Base-by-base conservation (phyloP, 2,113 vertebrate genomes). In the Rhegmatorhina hoffmannsi region DNA sequence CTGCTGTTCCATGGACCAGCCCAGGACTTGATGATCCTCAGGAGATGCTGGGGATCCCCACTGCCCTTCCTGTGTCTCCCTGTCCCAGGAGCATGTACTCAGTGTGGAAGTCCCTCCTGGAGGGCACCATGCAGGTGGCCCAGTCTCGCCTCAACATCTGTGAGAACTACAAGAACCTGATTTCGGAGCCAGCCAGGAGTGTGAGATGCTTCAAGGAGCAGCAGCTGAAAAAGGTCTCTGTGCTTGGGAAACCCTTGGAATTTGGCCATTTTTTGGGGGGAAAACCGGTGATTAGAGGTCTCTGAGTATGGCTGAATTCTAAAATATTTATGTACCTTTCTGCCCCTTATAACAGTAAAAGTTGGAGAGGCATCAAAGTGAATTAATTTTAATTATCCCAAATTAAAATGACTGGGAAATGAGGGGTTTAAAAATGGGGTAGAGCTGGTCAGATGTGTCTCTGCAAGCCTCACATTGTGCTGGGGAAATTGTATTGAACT, bases 201-300 rank as follows among this genome's bases (percentile, higher is more conserved):
- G 98, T 99, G n/a, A 97, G 98, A 97, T 98, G 99, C 92, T 99
- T 99, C 96, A 99, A 99, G 97, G 99, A 99, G 56, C 99, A 99
- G 97, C 99, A 99, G 76, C 97, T 99, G 79, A 99, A 99, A 95
- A 99, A 99, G 99, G 99, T 99, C 97, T 92, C 72, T 82, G 80
- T 16, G 18, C 55, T 79, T 44, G 34, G 31, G 2, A 34, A 87
- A 10, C 47, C 34, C 92, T 86, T 75, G 47, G 17, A 25, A 21
- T 53, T 10, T 4, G 24, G 8, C 20, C 1, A 18, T 11, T 76
- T 92, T 92, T 16, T 12, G 29, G 29, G 10, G 43, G 24, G n/a
- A 6, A 23, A 38, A 36, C 15, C 0, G 3, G 1, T 10, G 6
- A 13, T 25, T 49, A 17, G 25, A 23, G 36, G 19, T 21, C 19